These are phyloP conservation scores for Sorex araneus DNA, from an alignment of 2,113 vertebrate genomes.

Conservation along the genomic window DNA sequence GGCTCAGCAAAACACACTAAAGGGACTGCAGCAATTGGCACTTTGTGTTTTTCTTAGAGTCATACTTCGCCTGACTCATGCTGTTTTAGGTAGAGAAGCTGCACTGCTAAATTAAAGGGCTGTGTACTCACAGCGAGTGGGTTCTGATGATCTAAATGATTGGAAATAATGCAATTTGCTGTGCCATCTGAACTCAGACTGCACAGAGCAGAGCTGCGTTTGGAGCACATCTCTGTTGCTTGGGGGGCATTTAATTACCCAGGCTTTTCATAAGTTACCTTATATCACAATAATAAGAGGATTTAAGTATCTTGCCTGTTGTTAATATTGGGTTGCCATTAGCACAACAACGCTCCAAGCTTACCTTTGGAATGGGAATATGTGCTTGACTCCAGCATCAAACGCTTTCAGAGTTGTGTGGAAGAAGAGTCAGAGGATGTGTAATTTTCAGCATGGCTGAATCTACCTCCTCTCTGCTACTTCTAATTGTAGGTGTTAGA, in stretches of 20 bases:
- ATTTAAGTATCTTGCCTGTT: slow-evolving; percentile 8
- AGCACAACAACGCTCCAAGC: slow-evolving; percentile 28
- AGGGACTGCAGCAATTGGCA: slow-evolving; percentile 69
- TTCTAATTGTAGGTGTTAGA: slow-evolving; percentile 64
- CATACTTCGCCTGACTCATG: slow-evolving; percentile 68
- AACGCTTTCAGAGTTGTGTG: not conserved
- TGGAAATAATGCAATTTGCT: slow-evolving; percentile 61
- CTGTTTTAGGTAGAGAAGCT: slow-evolving; percentile 79
- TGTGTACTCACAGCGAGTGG: slow-evolving; percentile 69
- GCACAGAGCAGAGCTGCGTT: not conserved
- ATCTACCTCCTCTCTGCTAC: slow-evolving; percentile 62
- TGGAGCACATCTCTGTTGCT: not conserved
- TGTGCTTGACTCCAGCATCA: not conserved
- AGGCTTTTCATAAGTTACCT: slow-evolving; percentile 58
- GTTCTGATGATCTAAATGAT: slow-evolving; percentile 79
- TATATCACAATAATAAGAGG: slow-evolving; percentile 73
- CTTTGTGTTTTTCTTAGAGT: slow-evolving; percentile 72
- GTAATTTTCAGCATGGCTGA: slow-evolving; percentile 49
- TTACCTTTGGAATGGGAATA: not conserved
- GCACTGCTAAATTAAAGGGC: slow-evolving; percentile 83
- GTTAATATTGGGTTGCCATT: not conserved
- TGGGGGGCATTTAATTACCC: not conserved
- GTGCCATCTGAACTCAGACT: slow-evolving; percentile 61
- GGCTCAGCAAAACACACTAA: not conserved
- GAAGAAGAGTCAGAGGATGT: not conserved